Base-by-base conservation (phyloP, 2,797 vertebrate genomes). In the Muscicapa striata region DNA sequence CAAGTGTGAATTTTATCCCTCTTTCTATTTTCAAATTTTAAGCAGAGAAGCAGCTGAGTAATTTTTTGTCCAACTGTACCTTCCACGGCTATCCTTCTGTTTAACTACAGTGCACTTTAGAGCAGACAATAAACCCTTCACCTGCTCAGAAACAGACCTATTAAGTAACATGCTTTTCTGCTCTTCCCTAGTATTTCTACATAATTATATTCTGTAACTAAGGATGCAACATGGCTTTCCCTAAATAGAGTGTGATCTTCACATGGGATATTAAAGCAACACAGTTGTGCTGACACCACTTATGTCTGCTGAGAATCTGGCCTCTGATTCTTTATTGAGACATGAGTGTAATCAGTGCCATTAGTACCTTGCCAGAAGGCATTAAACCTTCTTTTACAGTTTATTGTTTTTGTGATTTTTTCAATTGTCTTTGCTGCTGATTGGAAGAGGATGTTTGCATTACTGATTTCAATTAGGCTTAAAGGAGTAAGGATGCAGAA, bases 311-410 rank as follows among this genome's bases (percentile, higher is more conserved):
- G 70, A 89, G n/a, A 49, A 83, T 89, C 61, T 94, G 84, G 15
- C 52, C 21, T 6, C 59, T 92, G 63, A 90, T 43, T 89, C 57
- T 90, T 90, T 77, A 61, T 26, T 79, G 57, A 87, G 54, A 76
- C 27, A 67, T 74, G 38, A 77, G 13, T 54, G 57, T 58, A 92
- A 89, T 87, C 90, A 81, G 62, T 23, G 40, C 36, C 54, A 87
- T 87, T 85, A 89, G 74, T 93, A 87, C 59, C 61, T 80, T 91
- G 30, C 68, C 81, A 84, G 76, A 85, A 92, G n/a, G 15, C 62
- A 69, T 40, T 91, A 91, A 85, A 69, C 23, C 51, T 87, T 57
- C 30, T 85, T 93, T 84, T 75, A 49, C 19, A 55, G 16, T 38
- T 83, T 87, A 72, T 41, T 92, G 17, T 7, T 87, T 61, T 51